phyloP scores from a whole-genome alignment of 2,888 invertebrate species.

The Tillus elongatus region DNA sequence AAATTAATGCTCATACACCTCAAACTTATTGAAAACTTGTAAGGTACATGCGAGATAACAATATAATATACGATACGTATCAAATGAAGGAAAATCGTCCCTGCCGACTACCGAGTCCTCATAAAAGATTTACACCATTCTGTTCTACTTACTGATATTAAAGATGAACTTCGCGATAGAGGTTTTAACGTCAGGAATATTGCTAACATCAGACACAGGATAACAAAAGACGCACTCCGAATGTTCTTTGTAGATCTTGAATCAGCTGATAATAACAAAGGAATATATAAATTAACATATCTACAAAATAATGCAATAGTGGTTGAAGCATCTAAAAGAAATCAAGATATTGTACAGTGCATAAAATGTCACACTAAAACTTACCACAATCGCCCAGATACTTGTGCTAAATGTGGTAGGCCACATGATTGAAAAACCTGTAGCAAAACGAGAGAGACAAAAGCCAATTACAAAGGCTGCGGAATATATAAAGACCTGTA shows the following conservation, averaged over 20 bases:
- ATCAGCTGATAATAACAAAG: slow-evolving; percentile 15
- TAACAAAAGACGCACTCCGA: slow-evolving; percentile 13
- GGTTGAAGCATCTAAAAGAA: too few relatives aligned
- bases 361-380: slow-evolving; percentile 20
- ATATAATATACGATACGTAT: slow-evolving; percentile 15
- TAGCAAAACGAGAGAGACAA: slow-evolving; percentile 6
- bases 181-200: slow-evolving; percentile 15
- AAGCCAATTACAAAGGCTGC: too few relatives aligned
- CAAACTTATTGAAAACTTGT: slow-evolving; percentile 15
- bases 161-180: slow-evolving; percentile 10
- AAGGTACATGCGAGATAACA: slow-evolving; percentile 10
- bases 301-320: slow-evolving; percentile 13
- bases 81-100: slow-evolving; percentile 15
- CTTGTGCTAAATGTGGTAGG: slow-evolving; percentile 7
- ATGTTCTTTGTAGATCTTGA: slow-evolving; percentile 16
- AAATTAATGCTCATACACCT: too few relatives aligned
- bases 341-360: slow-evolving; percentile 10
- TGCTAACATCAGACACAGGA: slow-evolving; percentile 11
- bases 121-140: slow-evolving; percentile 16
- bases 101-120: slow-evolving; percentile 15
- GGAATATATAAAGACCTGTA: too few relatives aligned
- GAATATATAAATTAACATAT: slow-evolving; percentile 14
- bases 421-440: slow-evolving; percentile 4
- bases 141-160: slow-evolving; percentile 11
- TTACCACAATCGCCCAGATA: slow-evolving; percentile 1